Base-by-base conservation (phyloP, 2,113 vertebrate genomes). In the Jaculus jaculus region DNA sequence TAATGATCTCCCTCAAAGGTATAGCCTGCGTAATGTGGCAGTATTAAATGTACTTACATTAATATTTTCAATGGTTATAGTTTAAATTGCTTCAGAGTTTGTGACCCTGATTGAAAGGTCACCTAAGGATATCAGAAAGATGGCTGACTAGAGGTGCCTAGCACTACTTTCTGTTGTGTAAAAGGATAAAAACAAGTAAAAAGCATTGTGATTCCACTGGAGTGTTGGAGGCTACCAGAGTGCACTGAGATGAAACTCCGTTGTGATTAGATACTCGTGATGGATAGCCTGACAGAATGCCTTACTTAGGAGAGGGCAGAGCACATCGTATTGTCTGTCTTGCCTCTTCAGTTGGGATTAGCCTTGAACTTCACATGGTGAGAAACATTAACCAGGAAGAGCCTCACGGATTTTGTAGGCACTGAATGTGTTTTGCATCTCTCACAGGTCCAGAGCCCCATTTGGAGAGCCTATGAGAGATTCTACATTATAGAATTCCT, bases 81-180 rank as follows among this genome's bases (percentile, higher is more conserved):
- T 86, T 87, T 79, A 87, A 88, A 81, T 28, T 93, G 20, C 83
- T 81, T 84, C 39, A 66, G 39, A 61, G 23, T 91, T 85, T 82
- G 73, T 12, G 24, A n/a, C 54, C n/a, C 88, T 82, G 80, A 39
- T 81, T 65, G 75, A 75, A 96, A 79, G 20, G 9, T 91, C 66
- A 81, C 68, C 26, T 73, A 78, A 37, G 21, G 60, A 85, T 20
- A 85, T 58, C 47, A 71, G 32, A 30, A 85, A 72, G 32, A 37
- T 73, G 32, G 69, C 18, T 21, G 21, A 37, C 17, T 73, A 73
- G 24, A 86, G 8, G 51, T 26, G 1, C n/a, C 24, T 60, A 47
- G 6, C 30, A 3, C 10, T 54, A 60, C 26, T 86, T 74, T 54
- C 34, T 5, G 8, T 26, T 9, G 2, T 86, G 8, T 15, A 60